Evolutionary conservation across 2,888 invertebrate species (phyloP).

Genomic region (Ichneumoninae sp.): DNA sequence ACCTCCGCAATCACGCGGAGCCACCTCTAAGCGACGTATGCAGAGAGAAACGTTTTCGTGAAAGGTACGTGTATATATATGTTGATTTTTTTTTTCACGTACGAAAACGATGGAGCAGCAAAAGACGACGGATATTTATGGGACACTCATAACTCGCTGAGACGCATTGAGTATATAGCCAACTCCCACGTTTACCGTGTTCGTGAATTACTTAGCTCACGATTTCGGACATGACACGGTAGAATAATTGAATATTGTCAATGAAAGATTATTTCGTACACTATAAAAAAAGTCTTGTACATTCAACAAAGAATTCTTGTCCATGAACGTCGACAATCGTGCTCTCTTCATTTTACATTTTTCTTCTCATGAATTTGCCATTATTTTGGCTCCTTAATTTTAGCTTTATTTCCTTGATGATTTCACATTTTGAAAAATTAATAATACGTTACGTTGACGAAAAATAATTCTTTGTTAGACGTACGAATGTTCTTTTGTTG

Average conservation of each 20-base stretch:
- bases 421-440: background rate
- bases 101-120: background rate
- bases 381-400: background rate
- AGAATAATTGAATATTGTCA: conserved; percentile 40
- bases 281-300: background rate
- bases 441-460: background rate
- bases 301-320: background rate
- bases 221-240: conserved; percentile 33
- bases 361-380: background rate
- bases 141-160: conserved; percentile 1
- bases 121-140: conserved; percentile 36
- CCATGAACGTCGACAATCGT: background rate
- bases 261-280: conserved; percentile 2
- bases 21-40: conserved; percentile 37
- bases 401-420: background rate
- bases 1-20: conserved; percentile 54
- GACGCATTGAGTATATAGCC: conserved; percentile 16
- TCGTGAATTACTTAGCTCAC: conserved; percentile 30
- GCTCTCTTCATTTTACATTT: background rate
- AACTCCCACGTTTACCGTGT: conserved; percentile 28
- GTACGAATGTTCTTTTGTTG: background rate
- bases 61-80: conserved; percentile 29
- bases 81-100: conserved; percentile 19
- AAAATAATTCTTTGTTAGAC: background rate
- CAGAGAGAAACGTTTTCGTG: conserved; percentile 33